Conservation (phyloP, 2,113 vertebrate genomes). For the Raja brachyura region DNA sequence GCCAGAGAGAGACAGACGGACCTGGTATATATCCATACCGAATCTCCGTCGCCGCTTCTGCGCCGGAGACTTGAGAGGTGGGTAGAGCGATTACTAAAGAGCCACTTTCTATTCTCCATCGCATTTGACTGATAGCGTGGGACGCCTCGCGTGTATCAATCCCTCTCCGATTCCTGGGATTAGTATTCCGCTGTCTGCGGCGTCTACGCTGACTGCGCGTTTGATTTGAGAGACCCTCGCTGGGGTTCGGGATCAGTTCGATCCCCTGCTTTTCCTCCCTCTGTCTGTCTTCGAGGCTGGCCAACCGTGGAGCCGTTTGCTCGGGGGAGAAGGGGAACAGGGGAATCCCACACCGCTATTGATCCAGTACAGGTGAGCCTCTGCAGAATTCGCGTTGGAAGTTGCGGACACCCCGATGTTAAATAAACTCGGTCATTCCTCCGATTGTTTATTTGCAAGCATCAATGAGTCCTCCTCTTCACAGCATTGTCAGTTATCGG, state of each 20-base stretch:
- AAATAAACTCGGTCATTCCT: not conserved
- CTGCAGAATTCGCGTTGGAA: not conserved
- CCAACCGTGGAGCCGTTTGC: not conserved
- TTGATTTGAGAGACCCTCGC: conserved; percentile 31
- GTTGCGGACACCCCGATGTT: not conserved
- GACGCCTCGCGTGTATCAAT: no score
- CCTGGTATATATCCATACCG: not conserved
- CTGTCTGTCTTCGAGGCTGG: no score
- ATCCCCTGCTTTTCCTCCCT: not conserved
- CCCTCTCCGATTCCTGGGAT: conserved; percentile 47
- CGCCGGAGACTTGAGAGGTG: not conserved
- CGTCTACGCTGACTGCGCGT: conserved; percentile 43
- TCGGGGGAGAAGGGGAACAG: no score
- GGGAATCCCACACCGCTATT: no score
- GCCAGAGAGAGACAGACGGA: not conserved
- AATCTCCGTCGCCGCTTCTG: no score
- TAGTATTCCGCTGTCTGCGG: conserved; percentile 65
- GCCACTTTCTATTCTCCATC: not conserved
- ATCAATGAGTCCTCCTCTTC: no score
- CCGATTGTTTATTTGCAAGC: no score
- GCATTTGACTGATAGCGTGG: no score
- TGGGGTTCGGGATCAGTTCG: not conserved
- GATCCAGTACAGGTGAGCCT: not conserved
- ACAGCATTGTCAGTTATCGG: no score
- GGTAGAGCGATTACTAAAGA: not conserved